Evolutionary conservation across 2,797 vertebrate genomes (phyloP), one percentile per base, ranked within the genome.

Genomic region (Falco cherrug): DNA sequence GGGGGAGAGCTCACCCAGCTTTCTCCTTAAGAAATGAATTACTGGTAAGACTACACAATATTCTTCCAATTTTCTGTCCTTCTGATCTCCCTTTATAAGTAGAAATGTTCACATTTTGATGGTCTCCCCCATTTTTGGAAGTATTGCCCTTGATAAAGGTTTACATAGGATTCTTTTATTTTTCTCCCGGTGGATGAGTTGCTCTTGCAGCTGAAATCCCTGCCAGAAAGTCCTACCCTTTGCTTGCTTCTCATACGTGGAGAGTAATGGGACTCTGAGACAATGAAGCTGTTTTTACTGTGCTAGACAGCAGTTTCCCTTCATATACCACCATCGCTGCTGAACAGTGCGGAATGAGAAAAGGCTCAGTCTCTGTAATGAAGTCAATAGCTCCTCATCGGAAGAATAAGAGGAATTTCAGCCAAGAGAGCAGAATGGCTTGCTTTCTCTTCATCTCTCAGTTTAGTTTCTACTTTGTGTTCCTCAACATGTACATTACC

Each of bases 11-110:
- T 94, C 67, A 76, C 24, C 41, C 9, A 1, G 20, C 76, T 82
- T 92, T 81, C 28, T 37, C 35, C 43, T n/a, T 87, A 87, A 76
- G 60, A 93, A 70, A 90, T 86, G 76, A 67, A 94, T 94, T 94
- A 63, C 61, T 73, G 28, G 31, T 70, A 61, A 87, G 89, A 89
- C 78, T 88, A 91, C 70, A 95, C 16, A 48, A 60, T 43, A 67
- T 80, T 89, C 26, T 92, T 96, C 70, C 45, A 71, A 12, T 61
- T 94, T 87, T 92, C 61, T 75, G 53, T 85, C 57, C 31, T 91
- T 90, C 67, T 92, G 56, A 54, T 91, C 86, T 93, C 53, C 48
- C 13, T 71, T 89, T 95, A 54, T 61, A 78, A 89, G 61, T 13
- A 96, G 80, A 91, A 31, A 70, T 0, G 4, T 25, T 87, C 53